These are phyloP conservation scores for Polyommatus icarus DNA, from an alignment of 2,888 invertebrate genomes.

Conservation along the genomic window DNA sequence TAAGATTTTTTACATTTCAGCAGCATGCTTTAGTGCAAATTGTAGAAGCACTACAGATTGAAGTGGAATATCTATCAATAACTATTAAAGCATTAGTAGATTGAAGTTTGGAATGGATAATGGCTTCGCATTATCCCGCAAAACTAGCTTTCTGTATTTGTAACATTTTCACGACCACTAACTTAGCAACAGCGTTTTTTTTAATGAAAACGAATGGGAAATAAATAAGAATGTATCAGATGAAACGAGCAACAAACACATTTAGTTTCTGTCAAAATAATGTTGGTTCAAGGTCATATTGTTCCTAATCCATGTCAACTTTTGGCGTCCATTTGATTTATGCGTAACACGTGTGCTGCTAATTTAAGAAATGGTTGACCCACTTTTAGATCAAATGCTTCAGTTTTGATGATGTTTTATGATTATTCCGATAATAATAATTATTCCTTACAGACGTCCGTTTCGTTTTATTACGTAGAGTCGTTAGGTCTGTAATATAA, in stretches of 20 bases:
- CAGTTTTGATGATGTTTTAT: conserved; percentile 16
- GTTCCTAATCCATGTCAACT: conserved; percentile 26
- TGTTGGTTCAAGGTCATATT: conserved; percentile 22
- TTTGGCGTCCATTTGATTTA: conserved; percentile 35
- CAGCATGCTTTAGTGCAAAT: too few relatives aligned
- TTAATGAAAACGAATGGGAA: background rate
- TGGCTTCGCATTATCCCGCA: background rate
- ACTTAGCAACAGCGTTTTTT: too few relatives aligned
- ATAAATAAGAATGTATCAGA: background rate
- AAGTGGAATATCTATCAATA: background rate
- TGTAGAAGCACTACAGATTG: background rate
- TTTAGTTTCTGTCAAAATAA: conserved; percentile 23
- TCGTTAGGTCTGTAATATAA: background rate
- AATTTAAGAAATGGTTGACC: conserved; percentile 39
- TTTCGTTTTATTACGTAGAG: background rate
- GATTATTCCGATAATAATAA: conserved; percentile 2
- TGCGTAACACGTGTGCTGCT: conserved; percentile 38
- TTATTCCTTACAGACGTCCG: background rate
- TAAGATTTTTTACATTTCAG: too few relatives aligned
- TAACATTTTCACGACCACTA: background rate
- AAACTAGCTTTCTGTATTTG: background rate
- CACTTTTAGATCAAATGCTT: conserved; percentile 39
- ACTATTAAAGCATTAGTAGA: background rate
- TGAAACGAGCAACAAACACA: background rate
- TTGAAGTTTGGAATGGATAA: background rate